Percentiles rank a stretch among this genome's conserved stretches.
Evolutionary conservation across 2,888 invertebrate genomes (phyloP).

Genomic region (Polydrusus tereticollis): DNA sequence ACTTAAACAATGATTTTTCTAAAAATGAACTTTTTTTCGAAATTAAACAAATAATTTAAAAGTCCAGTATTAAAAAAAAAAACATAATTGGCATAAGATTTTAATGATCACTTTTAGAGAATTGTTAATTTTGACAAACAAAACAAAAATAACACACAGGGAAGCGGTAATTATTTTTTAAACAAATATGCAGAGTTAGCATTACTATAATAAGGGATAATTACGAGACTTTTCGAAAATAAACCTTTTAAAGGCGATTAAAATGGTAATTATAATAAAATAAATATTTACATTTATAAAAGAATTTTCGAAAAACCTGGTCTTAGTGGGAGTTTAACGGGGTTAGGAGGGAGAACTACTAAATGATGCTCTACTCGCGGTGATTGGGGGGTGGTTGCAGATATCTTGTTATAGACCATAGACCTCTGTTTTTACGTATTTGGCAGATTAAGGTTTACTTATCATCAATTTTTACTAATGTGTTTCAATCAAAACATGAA

Average conservation of each 20-base stretch:
- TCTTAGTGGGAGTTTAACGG: neutral
- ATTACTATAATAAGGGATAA: neutral
- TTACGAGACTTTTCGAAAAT: neutral
- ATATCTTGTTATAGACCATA: slow-evolving; percentile 34
- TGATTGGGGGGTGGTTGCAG: slow-evolving; percentile 25
- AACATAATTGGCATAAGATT: neutral
- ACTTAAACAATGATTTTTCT: no score
- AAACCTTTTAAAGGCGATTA: neutral
- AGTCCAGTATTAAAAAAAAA: neutral
- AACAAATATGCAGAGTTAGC: slow-evolving; percentile 1
- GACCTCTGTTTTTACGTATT: slow-evolving; percentile 6
- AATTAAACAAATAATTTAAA: neutral
- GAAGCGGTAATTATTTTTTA: neutral
- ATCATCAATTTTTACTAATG: no score
- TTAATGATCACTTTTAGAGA: neutral
- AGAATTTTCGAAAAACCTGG: neutral
- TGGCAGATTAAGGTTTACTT: slow-evolving; percentile 25
- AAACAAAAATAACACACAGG: neutral
- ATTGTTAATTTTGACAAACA: neutral
- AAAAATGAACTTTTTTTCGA: no score
- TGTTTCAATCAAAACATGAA: no score
- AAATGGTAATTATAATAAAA: no score
- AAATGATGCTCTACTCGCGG: slow-evolving; percentile 24
- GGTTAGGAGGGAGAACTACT: slow-evolving; percentile 12
- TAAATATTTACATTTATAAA: neutral